Evolutionary conservation across 1,140 invertebrate genomes (phyloP), one percentile per base, ranked within the genome.

Genomic region (Scaptomyza hsui): DNA sequence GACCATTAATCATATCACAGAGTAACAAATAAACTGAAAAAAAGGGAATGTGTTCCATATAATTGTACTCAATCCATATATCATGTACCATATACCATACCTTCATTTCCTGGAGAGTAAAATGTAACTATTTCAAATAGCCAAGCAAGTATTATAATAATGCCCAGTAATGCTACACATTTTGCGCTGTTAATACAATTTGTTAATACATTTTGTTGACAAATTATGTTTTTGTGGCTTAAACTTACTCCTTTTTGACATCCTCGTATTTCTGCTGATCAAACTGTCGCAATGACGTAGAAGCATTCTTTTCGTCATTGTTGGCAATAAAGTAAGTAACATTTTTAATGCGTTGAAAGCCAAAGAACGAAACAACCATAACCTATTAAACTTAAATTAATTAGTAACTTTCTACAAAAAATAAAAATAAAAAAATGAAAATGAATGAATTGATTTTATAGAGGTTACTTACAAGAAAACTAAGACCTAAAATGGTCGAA

Each of bases 91-190:
- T 26, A 5, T 44, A 4, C 3, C 12, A 35, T 75, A 52, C 68
- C 70, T 56, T 83, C 73, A 1, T 72, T 67, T 13, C 82, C 82
- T 16, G 78, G 73, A 1, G 90, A 89, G 49, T 91, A 91, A 16
- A 91, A 91, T 12, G 90, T 91, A 10, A 90, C 70, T 53, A 91
- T 90, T 75, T 91, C 90, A 39, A 91, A 72, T 1, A 91, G 65
- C 90, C 90, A 91, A n/a, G 88, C 89, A 7, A 88, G 51, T 5
- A 91, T 73, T 41, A 90, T 70, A 16, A 91, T 90, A 41, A 90
- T 75, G 16, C 76, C 78, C 18, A 91, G 56, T 10, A 91, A 62
- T n/a, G 83, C 72, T 2, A 91, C 88, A 55, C 90, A 91, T 55
- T 90, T 91, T 6, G 90, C 90, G 42, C 90, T 91, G 9, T 2